These are phyloP conservation scores for Pterobdella sp. DNA, from an alignment of 2,888 invertebrate genomes.

Conservation along the genomic window DNA sequence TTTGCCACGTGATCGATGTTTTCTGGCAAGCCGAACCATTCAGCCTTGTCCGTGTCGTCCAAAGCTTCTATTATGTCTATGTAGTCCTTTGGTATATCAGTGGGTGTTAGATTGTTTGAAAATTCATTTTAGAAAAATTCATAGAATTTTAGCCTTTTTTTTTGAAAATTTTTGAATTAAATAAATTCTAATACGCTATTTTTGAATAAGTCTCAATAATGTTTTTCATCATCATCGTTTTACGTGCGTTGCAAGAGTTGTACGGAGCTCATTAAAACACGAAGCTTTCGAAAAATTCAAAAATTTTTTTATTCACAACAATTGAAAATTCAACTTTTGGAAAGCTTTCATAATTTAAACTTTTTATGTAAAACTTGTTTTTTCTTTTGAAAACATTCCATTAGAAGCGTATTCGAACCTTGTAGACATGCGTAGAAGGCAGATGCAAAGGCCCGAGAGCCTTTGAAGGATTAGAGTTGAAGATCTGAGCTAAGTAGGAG, in stretches of 20 bases:
- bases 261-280: too few species aligned
- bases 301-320: too few species aligned
- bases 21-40: slow-evolving; percentile 72
- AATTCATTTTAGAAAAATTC: too few species aligned
- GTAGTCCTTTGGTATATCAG: slow-evolving; percentile 63
- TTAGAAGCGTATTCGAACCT: too few species aligned
- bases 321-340: neutral
- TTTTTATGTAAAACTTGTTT: neutral
- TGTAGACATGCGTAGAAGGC: slow-evolving; percentile 56
- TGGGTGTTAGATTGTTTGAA: too few species aligned
- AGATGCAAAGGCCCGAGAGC: slow-evolving; percentile 57
- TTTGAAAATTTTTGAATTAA: too few species aligned
- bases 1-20: slow-evolving; percentile 81
- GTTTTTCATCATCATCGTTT: too few species aligned
- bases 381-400: slow-evolving; percentile 18
- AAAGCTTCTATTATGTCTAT: slow-evolving; percentile 61
- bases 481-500: slow-evolving; percentile 59
- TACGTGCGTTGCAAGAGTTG: too few species aligned
- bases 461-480: slow-evolving; percentile 52
- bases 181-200: too few species aligned
- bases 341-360: neutral
- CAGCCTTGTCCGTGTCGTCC: slow-evolving; percentile 66
- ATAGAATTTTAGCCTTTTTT: too few species aligned
- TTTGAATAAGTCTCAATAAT: too few species aligned
- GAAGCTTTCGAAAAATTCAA: too few species aligned